Evolutionary conservation across 2,888 invertebrate species (phyloP).

Genomic region (Eupithecia dodoneata): DNA sequence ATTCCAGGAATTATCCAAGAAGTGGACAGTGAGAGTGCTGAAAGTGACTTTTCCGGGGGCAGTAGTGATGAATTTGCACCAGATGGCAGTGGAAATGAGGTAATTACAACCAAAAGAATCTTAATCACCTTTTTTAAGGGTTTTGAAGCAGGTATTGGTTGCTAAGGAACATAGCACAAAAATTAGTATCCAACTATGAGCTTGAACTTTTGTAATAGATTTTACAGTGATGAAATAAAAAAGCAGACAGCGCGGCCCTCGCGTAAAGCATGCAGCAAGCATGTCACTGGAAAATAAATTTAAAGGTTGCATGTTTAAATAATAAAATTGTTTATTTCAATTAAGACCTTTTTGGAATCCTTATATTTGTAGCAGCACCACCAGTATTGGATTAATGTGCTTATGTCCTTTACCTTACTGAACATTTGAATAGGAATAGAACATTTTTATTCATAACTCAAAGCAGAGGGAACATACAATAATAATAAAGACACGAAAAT

Average conservation of each 20-base stretch:
- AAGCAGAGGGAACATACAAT: no score
- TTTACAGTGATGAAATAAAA: background rate
- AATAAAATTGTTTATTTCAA: no score
- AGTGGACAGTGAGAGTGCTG: slow-evolving; percentile 75
- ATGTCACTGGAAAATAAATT: background rate
- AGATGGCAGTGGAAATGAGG: slow-evolving; percentile 70
- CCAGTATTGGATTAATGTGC: no score
- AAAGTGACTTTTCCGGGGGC: slow-evolving; percentile 78
- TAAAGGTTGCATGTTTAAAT: background rate
- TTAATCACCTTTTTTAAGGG: background rate
- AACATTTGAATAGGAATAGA: no score
- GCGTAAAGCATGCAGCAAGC: background rate
- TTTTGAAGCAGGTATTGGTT: background rate
- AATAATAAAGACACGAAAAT: no score
- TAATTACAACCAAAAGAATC: slow-evolving; percentile 38
- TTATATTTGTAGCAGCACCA: background rate
- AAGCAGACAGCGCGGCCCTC: background rate
- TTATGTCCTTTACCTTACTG: no score
- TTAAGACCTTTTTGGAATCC: no score
- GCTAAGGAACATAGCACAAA: background rate
- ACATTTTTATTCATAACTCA: no score
- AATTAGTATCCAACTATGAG: background rate
- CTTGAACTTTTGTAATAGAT: background rate
- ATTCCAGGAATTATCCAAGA: slow-evolving; percentile 73
- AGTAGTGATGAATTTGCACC: slow-evolving; percentile 80